These are phyloP conservation scores for Bombus ignitus DNA, from an alignment of 1,140 invertebrate genomes.

Conservation along the genomic window DNA sequence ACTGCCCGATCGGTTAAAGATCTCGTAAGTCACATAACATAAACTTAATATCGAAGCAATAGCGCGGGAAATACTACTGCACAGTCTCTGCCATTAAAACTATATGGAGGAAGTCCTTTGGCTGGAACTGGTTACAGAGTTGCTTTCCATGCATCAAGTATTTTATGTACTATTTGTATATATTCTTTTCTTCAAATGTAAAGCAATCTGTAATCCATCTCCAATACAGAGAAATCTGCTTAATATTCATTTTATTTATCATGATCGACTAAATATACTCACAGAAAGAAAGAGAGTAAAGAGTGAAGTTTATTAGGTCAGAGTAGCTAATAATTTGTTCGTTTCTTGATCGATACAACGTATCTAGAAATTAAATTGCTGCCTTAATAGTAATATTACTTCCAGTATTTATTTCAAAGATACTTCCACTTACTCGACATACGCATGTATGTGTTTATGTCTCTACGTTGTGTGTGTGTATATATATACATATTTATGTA, in stretches of 20 bases:
- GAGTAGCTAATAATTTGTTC: constrained; percentile 53
- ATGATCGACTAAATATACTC: constrained; percentile 52
- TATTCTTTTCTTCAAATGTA: constrained; percentile 1
- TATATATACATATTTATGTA: constrained; percentile 41
- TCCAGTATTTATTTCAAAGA: constrained; percentile 43
- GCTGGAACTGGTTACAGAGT: constrained; percentile 60
- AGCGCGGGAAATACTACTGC: constrained; percentile 62
- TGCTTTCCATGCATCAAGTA: constrained; percentile 17
- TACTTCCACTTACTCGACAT: constrained; percentile 35
- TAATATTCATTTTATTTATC: constrained; percentile 28
- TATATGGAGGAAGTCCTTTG: constrained; percentile 65
- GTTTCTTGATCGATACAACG: constrained; percentile 48
- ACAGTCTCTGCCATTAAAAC: constrained; percentile 69
- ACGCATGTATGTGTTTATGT: constrained; percentile 17
- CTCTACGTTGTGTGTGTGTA: constrained; percentile 26
- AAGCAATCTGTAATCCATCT: constrained; percentile 53
- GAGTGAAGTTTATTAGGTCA: constrained; percentile 44
- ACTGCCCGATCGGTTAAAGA: constrained; percentile 26
- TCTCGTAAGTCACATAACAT: constrained; percentile 38
- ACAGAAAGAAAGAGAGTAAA: constrained; percentile 68
- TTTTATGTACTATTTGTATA: neutral
- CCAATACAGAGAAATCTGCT: constrained; percentile 41
- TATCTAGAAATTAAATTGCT: constrained; percentile 62
- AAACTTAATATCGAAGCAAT: constrained; percentile 66
- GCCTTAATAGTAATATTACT: constrained; percentile 65